phyloP scores from a whole-genome alignment of 2,888 invertebrate genomes.

The Hipparchia semele region DNA sequence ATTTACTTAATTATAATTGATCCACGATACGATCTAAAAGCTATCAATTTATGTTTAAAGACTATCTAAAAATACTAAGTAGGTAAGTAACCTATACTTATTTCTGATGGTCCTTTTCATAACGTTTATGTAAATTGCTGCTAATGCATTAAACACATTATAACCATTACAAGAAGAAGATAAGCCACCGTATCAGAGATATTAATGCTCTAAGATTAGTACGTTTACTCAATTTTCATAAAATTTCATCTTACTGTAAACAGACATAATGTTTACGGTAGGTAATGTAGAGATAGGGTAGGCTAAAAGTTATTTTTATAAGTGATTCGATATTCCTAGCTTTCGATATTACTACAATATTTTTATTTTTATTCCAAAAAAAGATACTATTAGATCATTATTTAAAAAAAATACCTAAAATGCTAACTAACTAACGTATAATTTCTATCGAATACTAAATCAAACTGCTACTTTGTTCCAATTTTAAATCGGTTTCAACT shows the following conservation, averaged over 20 bases:
- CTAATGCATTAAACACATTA: slow-evolving; percentile 10
- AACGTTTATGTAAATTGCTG: slow-evolving; percentile 6
- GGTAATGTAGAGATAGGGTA: background rate
- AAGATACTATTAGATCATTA: too few species aligned
- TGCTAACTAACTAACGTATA: too few species aligned
- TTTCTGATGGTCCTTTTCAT: background rate
- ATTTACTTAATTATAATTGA: too few species aligned
- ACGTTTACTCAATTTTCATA: slow-evolving; percentile 23
- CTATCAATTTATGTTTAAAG: too few species aligned
- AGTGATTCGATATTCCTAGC: background rate
- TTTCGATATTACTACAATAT: background rate
- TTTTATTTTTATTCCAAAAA: too few species aligned
- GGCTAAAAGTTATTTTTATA: background rate
- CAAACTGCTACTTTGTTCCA: background rate
- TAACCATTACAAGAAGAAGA: slow-evolving; percentile 13
- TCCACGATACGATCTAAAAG: too few species aligned
- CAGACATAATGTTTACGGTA: background rate
- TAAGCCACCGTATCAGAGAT: slow-evolving; percentile 1
- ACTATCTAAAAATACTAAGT: too few species aligned
- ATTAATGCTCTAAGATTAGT: slow-evolving; percentile 41
- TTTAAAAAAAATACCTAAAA: too few species aligned
- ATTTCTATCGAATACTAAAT: too few species aligned
- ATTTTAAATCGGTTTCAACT: background rate
- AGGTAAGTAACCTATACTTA: too few species aligned
- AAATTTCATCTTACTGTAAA: slow-evolving; percentile 22